Evolutionary conservation across 1,140 invertebrate species (phyloP).

Genomic region (Teleogryllus occipitalis): DNA sequence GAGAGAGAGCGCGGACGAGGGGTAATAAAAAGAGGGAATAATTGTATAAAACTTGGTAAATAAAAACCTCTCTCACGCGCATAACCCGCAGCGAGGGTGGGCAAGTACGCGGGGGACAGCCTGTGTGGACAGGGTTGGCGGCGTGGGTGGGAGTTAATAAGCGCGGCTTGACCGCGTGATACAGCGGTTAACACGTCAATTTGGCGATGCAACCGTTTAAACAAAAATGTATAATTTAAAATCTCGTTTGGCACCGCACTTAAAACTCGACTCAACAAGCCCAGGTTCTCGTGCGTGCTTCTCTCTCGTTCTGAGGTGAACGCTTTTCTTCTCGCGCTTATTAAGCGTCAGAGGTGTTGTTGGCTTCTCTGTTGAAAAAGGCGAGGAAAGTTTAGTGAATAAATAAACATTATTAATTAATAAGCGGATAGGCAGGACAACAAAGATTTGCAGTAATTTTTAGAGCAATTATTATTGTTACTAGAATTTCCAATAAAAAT

Average conservation of each 20-base stretch:
- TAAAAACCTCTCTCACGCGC: not conserved
- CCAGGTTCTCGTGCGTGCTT: too few relatives aligned
- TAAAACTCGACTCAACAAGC: not conserved
- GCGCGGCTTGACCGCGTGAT: not conserved
- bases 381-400: too few relatives aligned
- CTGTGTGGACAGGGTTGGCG: not conserved
- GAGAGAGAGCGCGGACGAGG: not conserved
- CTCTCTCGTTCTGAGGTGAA: too few relatives aligned
- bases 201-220: not conserved
- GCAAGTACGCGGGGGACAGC: not conserved
- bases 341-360: too few relatives aligned
- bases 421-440: too few relatives aligned
- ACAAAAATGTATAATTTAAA: not conserved
- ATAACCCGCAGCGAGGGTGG: not conserved
- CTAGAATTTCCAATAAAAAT: too few relatives aligned
- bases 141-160: not conserved
- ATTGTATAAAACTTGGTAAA: conserved; percentile 6
- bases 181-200: conserved; percentile 3
- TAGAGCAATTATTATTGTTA: too few relatives aligned
- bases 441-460: too few relatives aligned
- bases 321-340: too few relatives aligned
- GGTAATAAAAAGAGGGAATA: not conserved
- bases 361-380: too few relatives aligned
- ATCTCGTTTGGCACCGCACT: not conserved
- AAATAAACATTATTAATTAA: too few relatives aligned